Evolutionary conservation across 53 echinoderm and acorn worm species (phyloP).

Genomic region (Luidia sarsii): DNA sequence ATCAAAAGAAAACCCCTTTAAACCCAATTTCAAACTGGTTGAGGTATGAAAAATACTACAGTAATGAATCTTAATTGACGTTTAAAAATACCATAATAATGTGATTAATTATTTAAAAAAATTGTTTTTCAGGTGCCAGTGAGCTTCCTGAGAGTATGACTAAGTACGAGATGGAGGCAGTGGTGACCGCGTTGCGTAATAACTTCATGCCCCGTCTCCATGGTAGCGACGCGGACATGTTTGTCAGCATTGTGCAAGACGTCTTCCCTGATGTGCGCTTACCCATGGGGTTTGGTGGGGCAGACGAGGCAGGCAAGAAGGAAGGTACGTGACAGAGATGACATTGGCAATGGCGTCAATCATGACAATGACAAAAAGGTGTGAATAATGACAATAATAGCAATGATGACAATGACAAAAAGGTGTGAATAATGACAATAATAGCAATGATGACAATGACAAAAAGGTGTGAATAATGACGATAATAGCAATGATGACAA

Average conservation of each 20-base stretch:
- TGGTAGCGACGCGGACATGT: constrained; percentile 96
- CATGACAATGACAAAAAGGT: too few species aligned
- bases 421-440: too few species aligned
- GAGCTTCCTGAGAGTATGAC: constrained; percentile 68
- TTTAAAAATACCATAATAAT: background rate
- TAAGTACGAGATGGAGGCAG: constrained; percentile 75
- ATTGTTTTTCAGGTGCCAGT: constrained; percentile 39
- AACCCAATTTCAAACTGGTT: too few species aligned
- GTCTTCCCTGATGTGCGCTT: constrained; percentile 73
- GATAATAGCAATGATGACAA: too few species aligned
- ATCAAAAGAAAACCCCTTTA: too few species aligned
- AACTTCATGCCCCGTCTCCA: constrained; percentile 94
- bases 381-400: too few species aligned
- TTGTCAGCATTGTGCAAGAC: constrained; percentile 86
- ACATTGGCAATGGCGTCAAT: too few species aligned
- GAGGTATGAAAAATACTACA: too few species aligned
- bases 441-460: too few species aligned
- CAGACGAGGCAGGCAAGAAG: constrained; percentile 15
- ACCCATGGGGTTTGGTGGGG: constrained; percentile 83
- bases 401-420: too few species aligned
- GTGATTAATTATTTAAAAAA: background rate
- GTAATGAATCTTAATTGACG: background rate
- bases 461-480: too few species aligned
- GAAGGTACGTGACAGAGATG: constrained; percentile 20
- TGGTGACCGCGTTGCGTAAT: constrained; percentile 81